A percentile compares a stretch with the other conserved stretches of the same genome.
These are phyloP conservation scores for Pseudomyrmex dendroicus DNA, from an alignment of 1,140 invertebrate species.

Conservation along the genomic window DNA sequence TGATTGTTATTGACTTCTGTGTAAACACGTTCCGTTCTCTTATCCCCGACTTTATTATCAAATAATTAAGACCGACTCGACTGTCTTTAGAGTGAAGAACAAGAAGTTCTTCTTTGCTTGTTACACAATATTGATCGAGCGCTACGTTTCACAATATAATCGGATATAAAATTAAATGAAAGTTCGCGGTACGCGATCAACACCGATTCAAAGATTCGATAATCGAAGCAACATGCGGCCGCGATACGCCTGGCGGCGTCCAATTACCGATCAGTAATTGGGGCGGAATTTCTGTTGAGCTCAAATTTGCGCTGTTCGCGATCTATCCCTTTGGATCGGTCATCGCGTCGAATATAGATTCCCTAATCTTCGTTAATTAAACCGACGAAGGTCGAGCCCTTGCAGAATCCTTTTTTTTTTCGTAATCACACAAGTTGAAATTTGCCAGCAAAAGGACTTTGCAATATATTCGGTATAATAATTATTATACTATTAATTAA, in stretches of 20 bases:
- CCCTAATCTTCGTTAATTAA: slow-evolving; percentile 79
- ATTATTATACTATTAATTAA: not conserved
- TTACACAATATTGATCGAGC: not conserved
- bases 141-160: not conserved
- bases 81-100: not conserved
- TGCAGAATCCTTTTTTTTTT: slow-evolving; percentile 28
- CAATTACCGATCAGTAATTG: slow-evolving; percentile 82
- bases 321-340: slow-evolving; percentile 61
- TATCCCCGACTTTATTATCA: not conserved
- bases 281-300: slow-evolving; percentile 80
- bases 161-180: slow-evolving; percentile 21
- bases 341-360: slow-evolving; percentile 19
- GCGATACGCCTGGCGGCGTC: slow-evolving; percentile 80
- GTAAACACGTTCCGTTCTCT: not conserved
- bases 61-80: not conserved
- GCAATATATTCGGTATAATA: not conserved
- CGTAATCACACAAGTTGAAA: not conserved
- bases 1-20: not conserved
- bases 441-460: not conserved
- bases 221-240: slow-evolving; percentile 72
- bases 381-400: slow-evolving; percentile 75
- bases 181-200: not conserved
- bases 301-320: slow-evolving; percentile 69
- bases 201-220: slow-evolving; percentile 75
- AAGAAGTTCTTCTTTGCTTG: no score